Base-by-base conservation (phyloP, 2,888 invertebrate species). In the Parthenolecanium corni region DNA sequence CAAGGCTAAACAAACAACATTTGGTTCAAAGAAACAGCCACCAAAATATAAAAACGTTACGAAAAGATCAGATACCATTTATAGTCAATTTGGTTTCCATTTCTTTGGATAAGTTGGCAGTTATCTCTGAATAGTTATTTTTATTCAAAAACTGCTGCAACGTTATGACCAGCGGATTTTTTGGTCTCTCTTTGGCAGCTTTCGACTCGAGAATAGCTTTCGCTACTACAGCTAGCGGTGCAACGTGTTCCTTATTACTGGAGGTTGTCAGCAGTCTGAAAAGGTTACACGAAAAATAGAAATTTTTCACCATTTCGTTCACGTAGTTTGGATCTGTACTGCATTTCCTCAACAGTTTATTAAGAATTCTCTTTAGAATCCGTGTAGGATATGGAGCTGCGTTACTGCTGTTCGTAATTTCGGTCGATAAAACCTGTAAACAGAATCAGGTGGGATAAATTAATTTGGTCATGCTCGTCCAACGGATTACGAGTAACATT, bases 1-100 rank as follows among this genome's bases (percentile, higher is more conserved):
- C 11, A 67, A 61, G 40, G 61, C 67, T 67, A 52, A 3, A 47
- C 38, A 52, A 49, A 46, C 23, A 24, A 36, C 20, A 20, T 31
- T 9, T 31, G 31, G 9, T 31, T 31, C 9, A 31, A 31, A 23
- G 5, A 5, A 4, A 49, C 20, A 5, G 14, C 6, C 5, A 49
- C 4, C 44, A 16, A 44, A 44, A n/a, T 14, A 4, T 51, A 24
- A 31, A 36, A 16, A 20, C 2, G 18, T 52, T n/a, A 23, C 5
- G 9, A 1, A 20, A 21, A 53, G 21, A 53, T 53, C 21, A 12
- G 20, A 46, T 63, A 63, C 63, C 63, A n/a, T 47, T 23, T 21
- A 54, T 20, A n/a, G 46, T 18, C 9, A 46, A 16, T 25, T 44
- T 36, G 1, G 42, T 14, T 14, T 21, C 23, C 9, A 36, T 20